Base-by-base conservation (phyloP, 64 coral and sea anemone genomes). In the Trachythela sp. region DNA sequence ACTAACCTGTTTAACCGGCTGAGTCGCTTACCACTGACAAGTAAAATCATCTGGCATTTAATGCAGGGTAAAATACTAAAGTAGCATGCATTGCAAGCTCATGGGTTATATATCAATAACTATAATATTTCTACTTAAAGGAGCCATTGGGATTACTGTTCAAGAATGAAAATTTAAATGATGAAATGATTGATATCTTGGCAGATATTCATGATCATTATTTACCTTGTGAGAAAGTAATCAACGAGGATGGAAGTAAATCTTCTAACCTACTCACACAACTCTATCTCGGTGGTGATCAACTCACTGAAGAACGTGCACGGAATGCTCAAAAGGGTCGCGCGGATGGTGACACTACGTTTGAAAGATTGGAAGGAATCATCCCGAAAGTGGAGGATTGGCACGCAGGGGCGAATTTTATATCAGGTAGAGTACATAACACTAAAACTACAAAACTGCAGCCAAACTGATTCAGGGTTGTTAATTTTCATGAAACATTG, bases 371-470 rank as follows among this genome's bases (percentile, higher is more conserved):
- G 9, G 43, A 92, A 86, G 85, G 90, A 31, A 40, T 92, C 85
- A 75, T 87, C 39, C 70, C 85, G 1, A 92, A 92, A 64, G 50
- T 88, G 30, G 88, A 94, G 90, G 92, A 94, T 30, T 94, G 92
- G 88, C 92, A 94, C 87, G 88, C 71, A 11, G n/a, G 36, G 86
- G 27, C 68, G 92, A 60, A 48, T 90, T 43, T n/a, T 87, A 10
- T 94, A 94, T 41, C 92, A 90, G 92, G 92, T 94, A 72, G 1
- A 24, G 13, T 15, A 8, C 13, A 20, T 1, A 0, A 11, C 22
- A 15, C 48, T 49, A 49, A 7, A 15, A 15, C 13, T n/a, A n/a
- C n/a, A n/a, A n/a, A n/a, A n/a, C n/a, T n/a, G n/a, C n/a, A n/a
- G n/a, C n/a, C n/a, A n/a, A n/a, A n/a, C n/a, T n/a, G n/a, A n/a